Conservation (phyloP, 2,888 invertebrate genomes). For the Spodoptera littoralis region DNA sequence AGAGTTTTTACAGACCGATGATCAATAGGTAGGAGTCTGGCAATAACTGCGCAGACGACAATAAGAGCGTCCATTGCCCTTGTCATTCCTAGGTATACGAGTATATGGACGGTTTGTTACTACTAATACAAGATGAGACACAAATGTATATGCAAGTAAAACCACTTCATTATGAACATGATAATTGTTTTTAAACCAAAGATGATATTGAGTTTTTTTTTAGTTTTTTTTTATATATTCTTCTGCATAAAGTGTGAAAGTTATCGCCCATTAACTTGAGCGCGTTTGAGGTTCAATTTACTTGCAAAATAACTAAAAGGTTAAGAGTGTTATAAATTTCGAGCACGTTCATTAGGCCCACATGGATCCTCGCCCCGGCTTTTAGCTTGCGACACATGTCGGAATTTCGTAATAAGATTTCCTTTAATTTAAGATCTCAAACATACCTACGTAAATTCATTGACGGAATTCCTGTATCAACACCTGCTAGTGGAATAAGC, state of each 20-base stretch:
- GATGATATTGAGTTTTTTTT: too few relatives aligned
- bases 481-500: slow-evolving; percentile 51
- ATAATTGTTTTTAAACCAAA: too few relatives aligned
- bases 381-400: slow-evolving; percentile 83
- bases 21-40: too few relatives aligned
- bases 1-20: too few relatives aligned
- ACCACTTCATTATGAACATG: too few relatives aligned
- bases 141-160: too few relatives aligned
- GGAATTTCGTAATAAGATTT: slow-evolving; percentile 88
- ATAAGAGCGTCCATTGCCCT: too few relatives aligned
- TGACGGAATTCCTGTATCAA: slow-evolving; percentile 62
- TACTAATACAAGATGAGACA: too few relatives aligned
- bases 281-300: slow-evolving; percentile 73
- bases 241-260: slow-evolving; percentile 20
- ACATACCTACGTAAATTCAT: slow-evolving; percentile 58
- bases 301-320: slow-evolving; percentile 80
- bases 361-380: slow-evolving; percentile 76
- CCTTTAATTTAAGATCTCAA: slow-evolving; percentile 82
- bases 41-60: too few relatives aligned
- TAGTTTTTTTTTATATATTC: too few relatives aligned
- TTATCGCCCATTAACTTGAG: slow-evolving; percentile 64
- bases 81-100: too few relatives aligned
- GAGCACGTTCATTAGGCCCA: slow-evolving; percentile 84
- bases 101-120: too few relatives aligned
- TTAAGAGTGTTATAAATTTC: slow-evolving; percentile 86